Conservation (phyloP, 2,797 vertebrate species). For the Nannoperca obscura region DNA sequence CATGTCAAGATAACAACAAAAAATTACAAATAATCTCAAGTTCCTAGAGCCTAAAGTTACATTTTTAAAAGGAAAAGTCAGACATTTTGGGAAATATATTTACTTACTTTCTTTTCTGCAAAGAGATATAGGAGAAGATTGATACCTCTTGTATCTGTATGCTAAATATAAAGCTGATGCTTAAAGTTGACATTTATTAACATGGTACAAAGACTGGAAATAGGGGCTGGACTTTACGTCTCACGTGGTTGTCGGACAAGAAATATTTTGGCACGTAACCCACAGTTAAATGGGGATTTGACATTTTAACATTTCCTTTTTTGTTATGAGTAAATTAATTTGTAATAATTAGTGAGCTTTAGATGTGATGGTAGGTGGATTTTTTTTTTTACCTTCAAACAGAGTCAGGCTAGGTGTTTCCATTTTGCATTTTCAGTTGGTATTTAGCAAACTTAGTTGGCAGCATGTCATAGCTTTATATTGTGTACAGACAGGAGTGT, state of each 20-base stretch:
- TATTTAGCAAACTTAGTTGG: not conserved
- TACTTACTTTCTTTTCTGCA: not conserved
- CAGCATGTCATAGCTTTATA: not conserved
- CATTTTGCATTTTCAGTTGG: not conserved
- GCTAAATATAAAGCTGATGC: not conserved
- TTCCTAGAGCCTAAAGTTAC: too few relatives aligned
- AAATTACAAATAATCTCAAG: not conserved
- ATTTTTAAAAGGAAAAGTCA: not conserved
- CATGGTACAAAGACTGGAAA: not conserved
- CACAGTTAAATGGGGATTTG: not conserved
- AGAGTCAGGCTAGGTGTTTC: not conserved
- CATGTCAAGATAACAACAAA: not conserved
- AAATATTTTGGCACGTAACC: not conserved
- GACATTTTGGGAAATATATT: too few relatives aligned
- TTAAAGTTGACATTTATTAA: not conserved
- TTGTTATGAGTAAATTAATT: not conserved
- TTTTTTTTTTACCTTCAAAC: too few relatives aligned
- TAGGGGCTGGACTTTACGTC: not conserved
- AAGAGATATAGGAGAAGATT: not conserved
- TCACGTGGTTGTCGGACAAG: not conserved
- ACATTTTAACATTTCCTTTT: not conserved
- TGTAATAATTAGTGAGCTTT: not conserved
- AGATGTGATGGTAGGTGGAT: not conserved
- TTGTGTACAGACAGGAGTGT: too few relatives aligned
- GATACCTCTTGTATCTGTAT: not conserved